Conservation (phyloP, 2,888 invertebrate species). For the Selenia dentaria region DNA sequence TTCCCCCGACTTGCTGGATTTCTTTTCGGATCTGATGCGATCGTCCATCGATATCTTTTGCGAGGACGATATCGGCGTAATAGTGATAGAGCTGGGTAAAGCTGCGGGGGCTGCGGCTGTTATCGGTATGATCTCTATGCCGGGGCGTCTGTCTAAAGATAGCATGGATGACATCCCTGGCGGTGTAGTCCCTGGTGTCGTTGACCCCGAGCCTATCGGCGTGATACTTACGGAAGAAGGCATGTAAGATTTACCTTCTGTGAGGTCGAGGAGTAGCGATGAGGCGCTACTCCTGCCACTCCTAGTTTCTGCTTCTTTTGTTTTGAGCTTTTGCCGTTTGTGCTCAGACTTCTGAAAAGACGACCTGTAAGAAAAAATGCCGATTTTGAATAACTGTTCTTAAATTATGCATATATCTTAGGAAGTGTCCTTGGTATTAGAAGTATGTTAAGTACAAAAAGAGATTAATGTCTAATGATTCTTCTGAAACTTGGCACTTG, state of each 20-base stretch:
- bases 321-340: constrained; percentile 86
- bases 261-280: constrained; percentile 79
- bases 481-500: no score
- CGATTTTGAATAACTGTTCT: no score
- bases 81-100: constrained; percentile 92
- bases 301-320: constrained; percentile 79
- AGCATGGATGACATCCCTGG: constrained; percentile 86
- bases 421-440: no score
- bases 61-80: constrained; percentile 90
- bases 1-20: constrained; percentile 72
- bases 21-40: constrained; percentile 73
- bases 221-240: constrained; percentile 82
- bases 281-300: constrained; percentile 63
- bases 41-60: constrained; percentile 80
- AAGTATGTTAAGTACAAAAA: no score
- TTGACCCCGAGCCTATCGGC: constrained; percentile 82
- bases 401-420: no score
- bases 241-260: constrained; percentile 81
- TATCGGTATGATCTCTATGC: constrained; percentile 94
- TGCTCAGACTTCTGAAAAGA: constrained; percentile 84
- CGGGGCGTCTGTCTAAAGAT: constrained; percentile 88
- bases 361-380: constrained; percentile 68
- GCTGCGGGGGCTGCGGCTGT: constrained; percentile 86
- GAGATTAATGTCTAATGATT: no score
- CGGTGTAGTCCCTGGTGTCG: constrained; percentile 83